Percentiles rank a stretch among this genome's conserved stretches.
Conservation (phyloP, 2,113 vertebrate species). For the Aphyosemion australe region DNA sequence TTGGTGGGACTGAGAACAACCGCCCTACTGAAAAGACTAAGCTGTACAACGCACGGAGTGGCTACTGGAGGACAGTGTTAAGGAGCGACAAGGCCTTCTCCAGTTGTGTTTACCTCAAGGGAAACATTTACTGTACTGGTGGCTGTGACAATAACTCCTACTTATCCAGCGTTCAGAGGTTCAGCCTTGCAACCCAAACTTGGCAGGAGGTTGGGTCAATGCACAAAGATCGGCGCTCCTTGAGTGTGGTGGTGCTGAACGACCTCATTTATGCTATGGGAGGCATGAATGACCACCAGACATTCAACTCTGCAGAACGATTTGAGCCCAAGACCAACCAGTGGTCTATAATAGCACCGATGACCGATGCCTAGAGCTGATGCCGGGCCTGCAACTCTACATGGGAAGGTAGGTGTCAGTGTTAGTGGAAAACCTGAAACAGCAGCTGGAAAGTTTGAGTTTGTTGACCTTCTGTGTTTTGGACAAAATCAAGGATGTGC, state of each 20-base stretch:
- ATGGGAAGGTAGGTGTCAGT: constrained; percentile 13
- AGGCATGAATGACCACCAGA: neutral
- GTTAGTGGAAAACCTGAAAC: neutral
- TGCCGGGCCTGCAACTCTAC: neutral
- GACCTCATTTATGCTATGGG: constrained; percentile 32
- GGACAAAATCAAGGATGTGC: neutral
- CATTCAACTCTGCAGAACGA: constrained; percentile 11
- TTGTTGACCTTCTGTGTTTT: neutral
- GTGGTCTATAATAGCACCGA: constrained; percentile 28
- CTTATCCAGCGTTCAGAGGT: neutral
- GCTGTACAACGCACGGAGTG: constrained; percentile 8
- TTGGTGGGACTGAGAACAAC: neutral
- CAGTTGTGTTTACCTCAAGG: constrained; percentile 3
- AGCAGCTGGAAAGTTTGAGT: neutral
- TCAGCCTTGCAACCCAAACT: constrained; percentile 7
- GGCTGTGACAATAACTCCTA: neutral
- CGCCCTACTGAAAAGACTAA: constrained; percentile 2
- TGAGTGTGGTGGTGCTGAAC: constrained; percentile 2
- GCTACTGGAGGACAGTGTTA: constrained; percentile 7
- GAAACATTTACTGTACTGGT: constrained; percentile 24
- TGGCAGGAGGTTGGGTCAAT: constrained; percentile 16
- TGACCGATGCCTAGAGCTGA: constrained; percentile 1
- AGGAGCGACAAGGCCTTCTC: neutral
- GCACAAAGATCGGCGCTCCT: neutral
- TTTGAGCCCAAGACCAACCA: constrained; percentile 8